Percentiles rank a stretch among this genome's conserved stretches.
phyloP scores from a whole-genome alignment of 37 sponge, comb jelly and placozoan species.

The Ianthella basta region DNA sequence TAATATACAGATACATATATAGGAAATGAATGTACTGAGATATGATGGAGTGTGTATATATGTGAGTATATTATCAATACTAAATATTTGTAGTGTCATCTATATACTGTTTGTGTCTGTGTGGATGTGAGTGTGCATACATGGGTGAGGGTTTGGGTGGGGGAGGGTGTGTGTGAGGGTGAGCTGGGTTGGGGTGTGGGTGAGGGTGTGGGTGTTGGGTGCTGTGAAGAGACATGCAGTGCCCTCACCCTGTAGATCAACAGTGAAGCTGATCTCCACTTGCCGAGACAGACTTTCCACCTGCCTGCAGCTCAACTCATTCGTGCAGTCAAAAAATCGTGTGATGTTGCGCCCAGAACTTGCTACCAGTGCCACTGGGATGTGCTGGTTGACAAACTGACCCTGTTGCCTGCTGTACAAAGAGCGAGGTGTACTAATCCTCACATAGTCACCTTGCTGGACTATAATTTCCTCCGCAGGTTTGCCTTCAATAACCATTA shows the following conservation, averaged over 20 bases:
- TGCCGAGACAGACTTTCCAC: too few relatives aligned
- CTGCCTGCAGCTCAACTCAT: too few relatives aligned
- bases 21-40: background rate
- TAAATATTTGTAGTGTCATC: background rate
- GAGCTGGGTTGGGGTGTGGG: background rate
- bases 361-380: background rate
- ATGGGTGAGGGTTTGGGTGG: background rate
- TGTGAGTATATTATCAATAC: background rate
- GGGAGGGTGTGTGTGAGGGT: background rate
- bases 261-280: background rate
- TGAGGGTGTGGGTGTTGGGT: constrained; percentile 21
- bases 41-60: too few relatives aligned
- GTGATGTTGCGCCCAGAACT: background rate
- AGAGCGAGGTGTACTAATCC: too few relatives aligned
- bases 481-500: too few relatives aligned
- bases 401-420: too few relatives aligned
- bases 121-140: constrained; percentile 29
- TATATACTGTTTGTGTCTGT: background rate
- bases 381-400: background rate
- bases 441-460: too few relatives aligned
- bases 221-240: background rate
- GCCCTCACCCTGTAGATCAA: background rate
- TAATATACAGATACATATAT: background rate
- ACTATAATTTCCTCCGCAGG: too few relatives aligned
- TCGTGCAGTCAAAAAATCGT: background rate